Base-by-base conservation (phyloP, 2,797 vertebrate species). In the Chelon labrosus region DNA sequence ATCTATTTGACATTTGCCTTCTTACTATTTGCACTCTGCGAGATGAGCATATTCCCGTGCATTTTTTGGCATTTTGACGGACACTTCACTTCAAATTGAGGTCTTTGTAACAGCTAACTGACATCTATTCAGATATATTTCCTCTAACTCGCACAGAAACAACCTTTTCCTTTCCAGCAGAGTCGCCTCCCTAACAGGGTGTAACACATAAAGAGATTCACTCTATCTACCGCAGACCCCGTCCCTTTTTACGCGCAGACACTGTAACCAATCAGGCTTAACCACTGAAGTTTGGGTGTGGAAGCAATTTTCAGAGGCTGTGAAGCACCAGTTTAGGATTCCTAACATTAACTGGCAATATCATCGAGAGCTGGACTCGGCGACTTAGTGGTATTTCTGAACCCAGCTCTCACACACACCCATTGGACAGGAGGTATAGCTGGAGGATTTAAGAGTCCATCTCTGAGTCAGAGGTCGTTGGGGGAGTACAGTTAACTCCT, bases 401-500 rank as follows among this genome's bases (percentile, higher is more conserved):
- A 77, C n/a, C 51, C 31, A 19, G 38, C 54, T 59, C n/a, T n/a
- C 65, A 62, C 57, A 35, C 39, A 72, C 53, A 59, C 55, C 64
- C 47, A 64, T 41, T 70, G 55, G 54, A 63, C 68, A 73, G 57
- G 35, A 84, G 64, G 54, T 70, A 37, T 38, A 54, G 68, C 73
- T 70, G 49, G 58, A 82, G 53, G 70, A 82, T 70, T 80, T 7
- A 38, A 61, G 52, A 76, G 67, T 78, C 66, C 56, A 60, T 76
- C 70, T 81, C 60, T 41, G 51, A 77, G 61, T 82, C 77, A 74
- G 77, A 86, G 75, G 76, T 85, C 77, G 85, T 66, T 67, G 41
- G 63, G 78, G 20, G 41, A 60, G 69, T 64, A 56, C 54, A 65
- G 59, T 83, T 73, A 81, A 41, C 64, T 68, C 59, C 61, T 84